Evolutionary conservation across 1,140 invertebrate genomes (phyloP).

Genomic region (Oncopodura yosiiana): DNA sequence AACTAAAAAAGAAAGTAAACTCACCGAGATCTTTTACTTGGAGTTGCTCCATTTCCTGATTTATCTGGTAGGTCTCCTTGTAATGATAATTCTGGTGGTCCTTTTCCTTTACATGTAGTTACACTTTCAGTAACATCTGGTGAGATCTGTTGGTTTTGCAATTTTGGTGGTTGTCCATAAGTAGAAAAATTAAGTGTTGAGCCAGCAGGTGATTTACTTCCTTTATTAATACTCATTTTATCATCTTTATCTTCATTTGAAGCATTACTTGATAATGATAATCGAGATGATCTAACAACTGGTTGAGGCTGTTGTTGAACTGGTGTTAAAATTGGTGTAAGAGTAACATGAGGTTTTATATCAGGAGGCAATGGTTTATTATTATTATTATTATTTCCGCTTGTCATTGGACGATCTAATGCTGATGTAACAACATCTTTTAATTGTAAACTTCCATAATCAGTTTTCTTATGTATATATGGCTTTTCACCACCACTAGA

Average conservation of each 20-base stretch:
- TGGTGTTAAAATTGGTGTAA: constrained; percentile 27
- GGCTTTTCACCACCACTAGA: no score
- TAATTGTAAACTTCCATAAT: constrained; percentile 27
- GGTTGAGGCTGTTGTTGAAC: neutral
- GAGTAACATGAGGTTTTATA: constrained; percentile 33
- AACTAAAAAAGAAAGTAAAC: neutral
- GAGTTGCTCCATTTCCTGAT: constrained; percentile 5
- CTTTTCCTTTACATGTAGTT: neutral
- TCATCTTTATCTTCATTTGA: constrained; percentile 17
- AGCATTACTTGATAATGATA: neutral
- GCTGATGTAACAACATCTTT: constrained; percentile 29
- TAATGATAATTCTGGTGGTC: constrained; percentile 11
- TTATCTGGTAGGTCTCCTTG: constrained; percentile 8
- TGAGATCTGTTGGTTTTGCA: constrained; percentile 14
- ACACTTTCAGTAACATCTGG: constrained; percentile 16
- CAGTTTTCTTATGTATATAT: no score
- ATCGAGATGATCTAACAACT: neutral
- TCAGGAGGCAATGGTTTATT: constrained; percentile 31
- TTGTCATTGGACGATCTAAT: constrained; percentile 25
- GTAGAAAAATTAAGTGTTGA: constrained; percentile 8
- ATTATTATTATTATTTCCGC: constrained; percentile 2
- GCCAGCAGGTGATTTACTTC: constrained; percentile 7
- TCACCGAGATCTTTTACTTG: constrained; percentile 23
- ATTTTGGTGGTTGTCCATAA: constrained; percentile 23
- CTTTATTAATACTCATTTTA: neutral